Base-by-base conservation (phyloP, 2,888 invertebrate genomes). In the Protula sp. region DNA sequence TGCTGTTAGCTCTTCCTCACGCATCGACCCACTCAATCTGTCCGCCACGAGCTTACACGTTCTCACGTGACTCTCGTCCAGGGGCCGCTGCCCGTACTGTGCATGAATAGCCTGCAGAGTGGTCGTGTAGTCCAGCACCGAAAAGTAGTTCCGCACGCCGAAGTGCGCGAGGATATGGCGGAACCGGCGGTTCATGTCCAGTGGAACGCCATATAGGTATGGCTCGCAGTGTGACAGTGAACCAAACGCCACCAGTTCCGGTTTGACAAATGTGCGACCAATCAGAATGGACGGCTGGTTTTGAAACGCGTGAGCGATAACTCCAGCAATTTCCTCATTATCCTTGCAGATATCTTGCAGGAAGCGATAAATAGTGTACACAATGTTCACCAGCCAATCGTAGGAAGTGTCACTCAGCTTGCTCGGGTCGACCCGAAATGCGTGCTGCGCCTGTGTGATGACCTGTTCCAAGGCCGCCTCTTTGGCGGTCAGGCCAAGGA, bases 141-240 rank as follows among this genome's bases (percentile, higher is more conserved):
- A 57, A 53, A 72, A 72, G 29, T 55, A 27, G 1, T 71, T 51
- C 27, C 61, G 54, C 3, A 71, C 62, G 22, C 65, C 62, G n/a
- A 62, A 26, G n/a, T 53, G 38, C 50, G 57, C 31, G 53, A 70
- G 60, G 38, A 66, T 26, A 3, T 54, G 28, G 27, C 55, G 58
- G 58, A 52, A 65, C 22, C 45, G 30, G 47, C 52, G 56, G 14
- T 29, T 29, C 38, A 48, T 58, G 47, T 69, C 62, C 45, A 30
- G 30, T 26, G 69, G 62, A 28, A 72, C 53, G 9, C 61, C 62
- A 54, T 59, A 64, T 14, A 70, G 59, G 55, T 62, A 59, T 4
- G 69, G 71, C 57, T 64, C 55, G 50, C 69, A 68, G 48, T 63
- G 60, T 27, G 55, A n/a, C 3, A 24, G n/a, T 26, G 45, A 55